Conservation (phyloP, 2,888 invertebrate species). For the Acheta domesticus region DNA sequence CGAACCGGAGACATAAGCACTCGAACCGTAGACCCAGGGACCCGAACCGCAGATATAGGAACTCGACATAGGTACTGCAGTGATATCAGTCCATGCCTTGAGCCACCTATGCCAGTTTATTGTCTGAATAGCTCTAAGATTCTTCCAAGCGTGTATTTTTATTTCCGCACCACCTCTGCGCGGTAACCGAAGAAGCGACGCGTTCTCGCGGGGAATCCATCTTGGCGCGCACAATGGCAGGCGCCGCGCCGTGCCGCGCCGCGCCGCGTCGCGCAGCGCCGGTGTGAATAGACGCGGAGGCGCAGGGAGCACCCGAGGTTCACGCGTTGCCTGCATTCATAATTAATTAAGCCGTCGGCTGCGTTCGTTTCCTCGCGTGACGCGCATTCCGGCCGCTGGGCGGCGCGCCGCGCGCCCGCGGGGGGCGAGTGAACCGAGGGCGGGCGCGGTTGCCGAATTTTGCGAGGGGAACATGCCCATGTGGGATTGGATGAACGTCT, state of each 20-base stretch:
- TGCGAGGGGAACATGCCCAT: too few species aligned
- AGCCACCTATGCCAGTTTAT: too few species aligned
- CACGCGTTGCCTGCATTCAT: slow-evolving; percentile 7
- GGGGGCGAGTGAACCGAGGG: background rate
- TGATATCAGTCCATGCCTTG: too few species aligned
- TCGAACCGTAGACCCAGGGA: too few species aligned
- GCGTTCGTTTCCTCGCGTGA: background rate
- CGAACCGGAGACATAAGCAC: too few species aligned
- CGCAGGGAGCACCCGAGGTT: background rate
- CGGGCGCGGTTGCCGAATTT: background rate
- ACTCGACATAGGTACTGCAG: too few species aligned
- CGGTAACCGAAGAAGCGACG: too few species aligned
- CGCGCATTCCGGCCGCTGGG: background rate
- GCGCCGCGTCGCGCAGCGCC: background rate
- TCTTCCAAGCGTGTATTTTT: too few species aligned
- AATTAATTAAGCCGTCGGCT: background rate
- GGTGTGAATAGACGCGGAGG: background rate
- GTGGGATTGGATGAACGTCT: too few species aligned
- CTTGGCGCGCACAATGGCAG: background rate
- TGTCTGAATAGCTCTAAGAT: too few species aligned
- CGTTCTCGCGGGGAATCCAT: background rate
- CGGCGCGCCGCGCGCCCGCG: background rate
- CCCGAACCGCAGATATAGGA: too few species aligned
- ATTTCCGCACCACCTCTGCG: too few species aligned
- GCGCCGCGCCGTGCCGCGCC: background rate